Conservation (phyloP, 2,888 invertebrate genomes). For the Crocallis elinguaria region DNA sequence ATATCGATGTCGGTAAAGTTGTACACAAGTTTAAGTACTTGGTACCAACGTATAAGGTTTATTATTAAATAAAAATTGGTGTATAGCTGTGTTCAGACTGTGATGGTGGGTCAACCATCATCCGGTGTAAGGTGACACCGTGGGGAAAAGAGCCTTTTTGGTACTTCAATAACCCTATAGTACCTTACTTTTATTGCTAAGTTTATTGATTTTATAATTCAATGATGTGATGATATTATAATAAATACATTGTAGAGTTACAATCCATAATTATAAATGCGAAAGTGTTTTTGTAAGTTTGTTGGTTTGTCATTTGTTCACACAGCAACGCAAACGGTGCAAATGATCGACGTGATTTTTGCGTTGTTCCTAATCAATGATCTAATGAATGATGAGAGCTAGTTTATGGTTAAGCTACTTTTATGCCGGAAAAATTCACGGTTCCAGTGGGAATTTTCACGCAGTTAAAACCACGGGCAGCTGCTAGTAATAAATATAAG, state of each 20-base stretch:
- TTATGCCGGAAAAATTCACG: too few species aligned
- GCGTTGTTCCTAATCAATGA: too few species aligned
- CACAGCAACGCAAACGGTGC: too few species aligned
- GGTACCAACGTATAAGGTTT: constrained; percentile 32
- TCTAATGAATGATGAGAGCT: too few species aligned
- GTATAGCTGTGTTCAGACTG: constrained; percentile 51
- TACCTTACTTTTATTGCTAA: constrained; percentile 12
- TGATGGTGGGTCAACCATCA: constrained; percentile 69
- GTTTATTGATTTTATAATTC: not conserved
- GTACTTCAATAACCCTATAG: constrained; percentile 37
- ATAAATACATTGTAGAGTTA: not conserved
- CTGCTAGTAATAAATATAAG: too few species aligned
- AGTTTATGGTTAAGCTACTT: too few species aligned
- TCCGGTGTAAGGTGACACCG: constrained; percentile 80
- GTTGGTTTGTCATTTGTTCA: too few species aligned
- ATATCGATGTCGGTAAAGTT: constrained; percentile 25
- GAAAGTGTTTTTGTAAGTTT: too few species aligned
- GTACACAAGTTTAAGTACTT: constrained; percentile 42
- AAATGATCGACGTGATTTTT: too few species aligned
- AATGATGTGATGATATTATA: too few species aligned
- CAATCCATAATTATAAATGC: not conserved
- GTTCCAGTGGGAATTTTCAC: too few species aligned
- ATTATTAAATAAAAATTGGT: constrained; percentile 31
- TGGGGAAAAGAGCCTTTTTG: constrained; percentile 72
- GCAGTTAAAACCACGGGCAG: too few species aligned